phyloP scores from a whole-genome alignment of 92 coral and sea anemone genomes.

The Parazoanthus atlanticus region DNA sequence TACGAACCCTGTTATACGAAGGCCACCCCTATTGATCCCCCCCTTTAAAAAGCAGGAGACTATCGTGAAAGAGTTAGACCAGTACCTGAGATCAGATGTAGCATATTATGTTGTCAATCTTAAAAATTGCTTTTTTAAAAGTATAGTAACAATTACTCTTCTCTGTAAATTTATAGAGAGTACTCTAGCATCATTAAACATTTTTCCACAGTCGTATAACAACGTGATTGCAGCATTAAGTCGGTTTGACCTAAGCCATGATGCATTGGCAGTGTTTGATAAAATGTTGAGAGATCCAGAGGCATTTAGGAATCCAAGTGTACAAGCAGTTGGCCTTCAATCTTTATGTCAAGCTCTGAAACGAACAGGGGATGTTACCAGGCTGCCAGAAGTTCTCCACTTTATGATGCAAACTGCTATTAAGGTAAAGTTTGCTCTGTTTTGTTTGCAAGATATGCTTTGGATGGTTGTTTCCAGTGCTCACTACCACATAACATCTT shows the following conservation, averaged over 20 bases:
- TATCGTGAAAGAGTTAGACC: too few relatives aligned
- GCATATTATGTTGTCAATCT: too few relatives aligned
- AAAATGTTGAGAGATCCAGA: constrained; percentile 8
- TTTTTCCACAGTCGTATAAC: neutral
- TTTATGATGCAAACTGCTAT: neutral
- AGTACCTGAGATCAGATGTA: too few relatives aligned
- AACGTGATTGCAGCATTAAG: neutral
- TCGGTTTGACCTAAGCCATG: neutral
- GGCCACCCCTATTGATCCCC: too few relatives aligned
- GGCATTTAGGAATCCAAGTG: neutral
- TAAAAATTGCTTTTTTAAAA: too few relatives aligned
- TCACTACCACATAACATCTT: too few relatives aligned
- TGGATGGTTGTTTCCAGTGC: too few relatives aligned
- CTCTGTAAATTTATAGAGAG: too few relatives aligned
- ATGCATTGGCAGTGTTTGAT: constrained; percentile 24
- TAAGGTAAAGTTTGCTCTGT: constrained; percentile 1
- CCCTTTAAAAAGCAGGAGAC: too few relatives aligned
- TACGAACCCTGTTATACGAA: too few relatives aligned
- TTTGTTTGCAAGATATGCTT: neutral
- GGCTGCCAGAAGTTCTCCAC: constrained; percentile 18
- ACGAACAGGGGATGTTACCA: constrained; percentile 9
- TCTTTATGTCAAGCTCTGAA: constrained; percentile 15
- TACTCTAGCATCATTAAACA: neutral
- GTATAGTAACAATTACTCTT: too few relatives aligned
- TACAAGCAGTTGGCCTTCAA: constrained; percentile 1